Percentiles rank a stretch among this genome's conserved stretches.
These are phyloP conservation scores for Salminus brasiliensis DNA, from an alignment of 2,113 vertebrate genomes.

Conservation along the genomic window DNA sequence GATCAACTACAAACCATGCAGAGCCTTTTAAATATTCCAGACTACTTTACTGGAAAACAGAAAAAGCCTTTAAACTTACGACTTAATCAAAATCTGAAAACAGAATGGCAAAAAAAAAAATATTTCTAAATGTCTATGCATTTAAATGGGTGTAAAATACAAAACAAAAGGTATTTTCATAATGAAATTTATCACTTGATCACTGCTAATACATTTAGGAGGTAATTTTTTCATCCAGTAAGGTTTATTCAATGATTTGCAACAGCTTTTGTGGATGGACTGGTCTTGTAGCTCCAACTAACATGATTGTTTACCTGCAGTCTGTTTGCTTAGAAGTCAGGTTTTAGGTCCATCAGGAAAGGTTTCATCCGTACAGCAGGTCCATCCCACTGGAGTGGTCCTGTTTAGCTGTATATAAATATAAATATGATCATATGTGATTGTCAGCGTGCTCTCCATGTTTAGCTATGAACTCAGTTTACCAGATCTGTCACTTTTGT, in stretches of 20 bases:
- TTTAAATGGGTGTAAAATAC: not conserved
- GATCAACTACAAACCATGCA: not conserved
- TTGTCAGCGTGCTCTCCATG: not conserved
- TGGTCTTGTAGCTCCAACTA: not conserved
- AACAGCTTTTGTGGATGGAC: not conserved
- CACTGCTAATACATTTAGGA: not conserved
- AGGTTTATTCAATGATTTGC: not conserved
- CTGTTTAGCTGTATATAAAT: constrained; percentile 18
- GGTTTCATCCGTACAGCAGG: not conserved
- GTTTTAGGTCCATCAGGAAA: not conserved
- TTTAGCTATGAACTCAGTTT: not conserved
- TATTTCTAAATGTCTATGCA: too few species aligned
- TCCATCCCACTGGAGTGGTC: not conserved
- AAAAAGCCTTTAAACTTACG: not conserved
- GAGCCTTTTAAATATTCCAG: not conserved
- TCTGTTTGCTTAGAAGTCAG: too few species aligned
- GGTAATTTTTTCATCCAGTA: not conserved
- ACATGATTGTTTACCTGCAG: not conserved
- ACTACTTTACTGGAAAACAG: not conserved
- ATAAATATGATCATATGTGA: constrained; percentile 33
- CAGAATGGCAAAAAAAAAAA: not conserved
- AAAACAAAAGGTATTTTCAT: not conserved
- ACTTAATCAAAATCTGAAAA: too few species aligned
- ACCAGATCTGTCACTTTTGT: not conserved
- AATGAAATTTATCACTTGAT: not conserved